These are phyloP conservation scores for Tetranychus urticae DNA, from an alignment of 1,140 invertebrate species.

Conservation along the genomic window DNA sequence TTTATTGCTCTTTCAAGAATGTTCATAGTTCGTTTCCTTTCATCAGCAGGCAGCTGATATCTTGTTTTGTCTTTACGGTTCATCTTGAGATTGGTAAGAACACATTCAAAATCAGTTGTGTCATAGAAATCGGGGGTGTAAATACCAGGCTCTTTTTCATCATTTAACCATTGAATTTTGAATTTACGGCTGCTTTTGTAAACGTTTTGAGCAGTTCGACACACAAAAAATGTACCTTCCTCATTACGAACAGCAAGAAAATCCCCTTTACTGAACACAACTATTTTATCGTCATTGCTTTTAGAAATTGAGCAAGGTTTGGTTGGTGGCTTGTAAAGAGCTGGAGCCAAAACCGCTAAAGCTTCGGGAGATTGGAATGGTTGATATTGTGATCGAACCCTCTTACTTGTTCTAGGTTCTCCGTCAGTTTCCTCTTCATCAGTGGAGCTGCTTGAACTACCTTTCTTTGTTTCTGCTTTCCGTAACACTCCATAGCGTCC, in stretches of 20 bases:
- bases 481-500: too few species aligned
- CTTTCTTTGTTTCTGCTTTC: constrained; percentile 6
- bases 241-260: constrained; percentile 71
- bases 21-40: constrained; percentile 48
- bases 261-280: constrained; percentile 30
- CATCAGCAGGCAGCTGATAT: constrained; percentile 40
- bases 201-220: constrained; percentile 70
- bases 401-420: constrained; percentile 20
- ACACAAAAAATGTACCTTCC: constrained; percentile 54
- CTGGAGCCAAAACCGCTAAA: constrained; percentile 31
- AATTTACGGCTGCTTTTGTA: constrained; percentile 55
- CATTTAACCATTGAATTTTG: constrained; percentile 65
- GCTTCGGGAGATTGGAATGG: constrained; percentile 55
- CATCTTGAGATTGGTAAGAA: constrained; percentile 58
- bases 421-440: not conserved
- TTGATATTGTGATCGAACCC: constrained; percentile 36
- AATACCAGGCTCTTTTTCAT: constrained; percentile 34
- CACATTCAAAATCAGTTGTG: constrained; percentile 60
- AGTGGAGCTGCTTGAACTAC: not conserved
- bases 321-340: not conserved
- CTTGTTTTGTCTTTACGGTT: constrained; percentile 41
- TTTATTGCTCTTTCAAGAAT: constrained; percentile 58
- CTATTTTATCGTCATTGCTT: constrained; percentile 46
- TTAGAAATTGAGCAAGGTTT: constrained; percentile 20
- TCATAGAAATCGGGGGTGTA: constrained; percentile 78